Percentiles rank a stretch among this genome's conserved stretches.
Evolutionary conservation across 35 echinoderm and acorn worm species (phyloP).

Genomic region (Acanthaster planci): DNA sequence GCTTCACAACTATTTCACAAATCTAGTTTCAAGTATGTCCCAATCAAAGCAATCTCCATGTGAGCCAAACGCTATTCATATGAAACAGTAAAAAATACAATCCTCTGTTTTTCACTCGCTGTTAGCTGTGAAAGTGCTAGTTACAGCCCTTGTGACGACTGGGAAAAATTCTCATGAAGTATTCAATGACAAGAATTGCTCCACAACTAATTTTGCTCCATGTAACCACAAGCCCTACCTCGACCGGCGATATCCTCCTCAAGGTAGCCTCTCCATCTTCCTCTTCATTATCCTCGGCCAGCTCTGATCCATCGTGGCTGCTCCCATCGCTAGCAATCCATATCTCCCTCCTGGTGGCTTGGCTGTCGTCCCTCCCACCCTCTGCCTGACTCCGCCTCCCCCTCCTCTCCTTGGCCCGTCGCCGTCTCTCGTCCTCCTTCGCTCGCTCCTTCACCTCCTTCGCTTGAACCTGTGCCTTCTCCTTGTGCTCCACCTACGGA

Average conservation of each 20-base stretch:
- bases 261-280: slow-evolving; percentile 24
- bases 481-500: slow-evolving; percentile 49
- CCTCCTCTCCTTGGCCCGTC: slow-evolving; percentile 25
- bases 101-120: too few relatives aligned
- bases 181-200: too few relatives aligned
- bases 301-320: slow-evolving; percentile 33
- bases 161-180: too few relatives aligned
- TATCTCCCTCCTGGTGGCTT: slow-evolving; percentile 46
- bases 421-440: slow-evolving; percentile 27
- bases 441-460: slow-evolving; percentile 70
- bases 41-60: too few relatives aligned
- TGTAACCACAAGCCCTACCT: slow-evolving; percentile 72
- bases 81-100: too few relatives aligned
- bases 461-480: slow-evolving; percentile 56
- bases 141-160: too few relatives aligned
- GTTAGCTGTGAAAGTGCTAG: too few relatives aligned
- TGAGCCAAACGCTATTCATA: too few relatives aligned
- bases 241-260: slow-evolving; percentile 56
- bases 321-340: slow-evolving; percentile 83
- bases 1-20: too few relatives aligned
- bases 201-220: too few relatives aligned
- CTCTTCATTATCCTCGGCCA: slow-evolving; percentile 49
- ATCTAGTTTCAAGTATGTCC: too few relatives aligned
- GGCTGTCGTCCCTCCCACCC: slow-evolving; percentile 24
- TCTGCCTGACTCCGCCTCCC: neutral